Percentiles rank a stretch among this genome's conserved stretches.
phyloP scores from a whole-genome alignment of 2,797 vertebrate genomes.

The Acrocephalus scirpaceus region DNA sequence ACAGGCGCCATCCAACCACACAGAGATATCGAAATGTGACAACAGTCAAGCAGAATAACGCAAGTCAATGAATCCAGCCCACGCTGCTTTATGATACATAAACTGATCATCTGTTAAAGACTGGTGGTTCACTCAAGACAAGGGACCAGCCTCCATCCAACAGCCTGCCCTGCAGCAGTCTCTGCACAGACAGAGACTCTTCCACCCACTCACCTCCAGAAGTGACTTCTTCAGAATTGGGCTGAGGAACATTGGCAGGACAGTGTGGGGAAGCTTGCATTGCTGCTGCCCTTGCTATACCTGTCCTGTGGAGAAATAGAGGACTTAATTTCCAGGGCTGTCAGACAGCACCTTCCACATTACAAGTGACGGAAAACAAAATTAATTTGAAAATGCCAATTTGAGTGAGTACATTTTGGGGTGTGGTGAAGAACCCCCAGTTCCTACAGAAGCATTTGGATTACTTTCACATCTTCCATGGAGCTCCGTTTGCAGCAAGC shows the following conservation, averaged over 20 bases:
- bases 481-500: neutral
- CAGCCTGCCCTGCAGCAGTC: neutral
- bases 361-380: constrained; percentile 36
- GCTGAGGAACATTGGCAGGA: constrained; percentile 64
- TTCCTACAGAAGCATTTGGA: neutral
- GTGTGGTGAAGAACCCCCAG: neutral
- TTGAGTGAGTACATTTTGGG: neutral
- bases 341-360: constrained; percentile 52
- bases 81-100: neutral
- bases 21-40: constrained; percentile 1
- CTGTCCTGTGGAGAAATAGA: constrained; percentile 75
- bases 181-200: constrained; percentile 30
- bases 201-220: constrained; percentile 74
- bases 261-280: constrained; percentile 72
- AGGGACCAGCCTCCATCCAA: neutral
- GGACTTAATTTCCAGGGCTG: constrained; percentile 70
- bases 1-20: constrained; percentile 7
- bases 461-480: neutral
- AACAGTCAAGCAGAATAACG: constrained; percentile 27
- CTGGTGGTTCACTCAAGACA: constrained; percentile 7
- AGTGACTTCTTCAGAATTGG: constrained; percentile 71
- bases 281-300: constrained; percentile 72
- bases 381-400: neutral
- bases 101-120: neutral
- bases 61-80: constrained; percentile 20